Evolutionary conservation across 2,113 vertebrate species (phyloP).

Genomic region (Peucedramus taeniatus): DNA sequence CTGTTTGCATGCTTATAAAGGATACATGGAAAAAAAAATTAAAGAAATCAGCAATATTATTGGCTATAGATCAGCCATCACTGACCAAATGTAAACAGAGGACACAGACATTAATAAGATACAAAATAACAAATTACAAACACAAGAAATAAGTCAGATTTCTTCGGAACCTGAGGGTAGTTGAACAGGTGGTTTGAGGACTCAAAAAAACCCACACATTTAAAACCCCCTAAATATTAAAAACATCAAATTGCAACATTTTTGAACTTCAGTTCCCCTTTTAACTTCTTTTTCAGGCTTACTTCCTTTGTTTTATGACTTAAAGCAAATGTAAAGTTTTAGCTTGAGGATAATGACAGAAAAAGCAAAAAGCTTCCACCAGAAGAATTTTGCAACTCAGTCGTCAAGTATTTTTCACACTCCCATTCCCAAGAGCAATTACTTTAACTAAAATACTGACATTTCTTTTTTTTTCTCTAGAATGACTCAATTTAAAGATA

Average conservation of each 20-base stretch:
- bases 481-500: not conserved
- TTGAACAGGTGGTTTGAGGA: not conserved
- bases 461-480: not conserved
- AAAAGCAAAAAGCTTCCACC: not conserved
- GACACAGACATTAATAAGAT: not conserved
- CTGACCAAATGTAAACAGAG: not conserved
- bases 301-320: not conserved
- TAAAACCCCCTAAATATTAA: fast-evolving
- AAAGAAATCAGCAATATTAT: not conserved
- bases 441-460: not conserved
- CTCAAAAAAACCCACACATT: not conserved
- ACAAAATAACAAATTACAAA: not conserved
- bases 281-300: not conserved
- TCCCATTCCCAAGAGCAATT: not conserved
- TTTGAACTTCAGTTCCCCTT: not conserved
- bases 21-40: not conserved
- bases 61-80: not conserved
- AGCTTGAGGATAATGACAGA: not conserved
- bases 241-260: not conserved
- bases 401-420: not conserved
- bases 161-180: not conserved
- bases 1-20: not conserved
- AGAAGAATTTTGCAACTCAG: not conserved
- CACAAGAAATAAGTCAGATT: not conserved
- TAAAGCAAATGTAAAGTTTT: not conserved